These are phyloP conservation scores for Litocranius walleri DNA, from an alignment of 2,113 vertebrate species.

Conservation along the genomic window DNA sequence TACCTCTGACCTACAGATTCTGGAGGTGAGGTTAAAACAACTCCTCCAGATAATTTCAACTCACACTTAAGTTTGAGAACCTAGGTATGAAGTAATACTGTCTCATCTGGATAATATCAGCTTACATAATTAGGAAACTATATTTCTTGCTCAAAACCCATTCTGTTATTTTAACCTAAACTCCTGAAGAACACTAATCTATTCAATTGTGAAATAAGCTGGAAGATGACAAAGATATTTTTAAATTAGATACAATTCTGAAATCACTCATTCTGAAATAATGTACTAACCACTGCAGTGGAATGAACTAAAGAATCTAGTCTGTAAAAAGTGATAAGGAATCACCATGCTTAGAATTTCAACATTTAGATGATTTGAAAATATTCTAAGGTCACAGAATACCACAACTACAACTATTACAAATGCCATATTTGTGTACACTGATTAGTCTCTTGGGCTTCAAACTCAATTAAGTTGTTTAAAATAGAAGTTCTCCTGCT, in stretches of 20 bases:
- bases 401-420: background rate
- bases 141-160: slow-evolving; percentile 5
- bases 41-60: background rate
- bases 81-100: background rate
- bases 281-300: background rate
- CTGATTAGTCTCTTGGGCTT: background rate
- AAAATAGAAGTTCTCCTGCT: background rate
- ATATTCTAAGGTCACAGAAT: background rate
- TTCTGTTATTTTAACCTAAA: background rate
- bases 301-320: background rate
- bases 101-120: background rate
- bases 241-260: background rate
- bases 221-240: background rate
- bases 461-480: background rate
- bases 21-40: background rate
- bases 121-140: background rate
- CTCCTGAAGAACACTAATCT: background rate
- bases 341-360: background rate
- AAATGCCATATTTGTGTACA: background rate
- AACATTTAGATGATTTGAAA: background rate
- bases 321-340: background rate
- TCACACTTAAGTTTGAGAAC: background rate
- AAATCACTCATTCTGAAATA: background rate
- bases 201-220: background rate
- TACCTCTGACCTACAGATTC: background rate